These are phyloP conservation scores for Eristalis intricaria DNA, from an alignment of 2,888 invertebrate genomes.

Conservation along the genomic window DNA sequence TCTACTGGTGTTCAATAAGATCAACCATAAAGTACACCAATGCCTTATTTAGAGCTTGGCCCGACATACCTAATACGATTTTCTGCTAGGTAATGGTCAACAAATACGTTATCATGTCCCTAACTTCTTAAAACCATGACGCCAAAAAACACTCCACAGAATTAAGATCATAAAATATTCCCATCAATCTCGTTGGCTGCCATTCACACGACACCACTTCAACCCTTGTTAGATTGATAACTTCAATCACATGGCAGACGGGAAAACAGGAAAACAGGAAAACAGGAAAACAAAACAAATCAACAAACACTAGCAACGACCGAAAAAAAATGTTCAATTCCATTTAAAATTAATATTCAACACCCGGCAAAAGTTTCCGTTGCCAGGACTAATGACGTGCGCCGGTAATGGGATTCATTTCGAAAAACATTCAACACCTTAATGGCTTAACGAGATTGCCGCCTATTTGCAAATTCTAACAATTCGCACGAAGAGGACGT, in stretches of 20 bases:
- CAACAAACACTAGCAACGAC: not conserved
- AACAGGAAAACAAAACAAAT: not conserved
- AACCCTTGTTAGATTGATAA: slow-evolving; percentile 43
- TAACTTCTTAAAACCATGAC: too few species aligned
- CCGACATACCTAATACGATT: too few species aligned
- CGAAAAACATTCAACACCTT: slow-evolving; percentile 62
- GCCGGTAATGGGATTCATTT: slow-evolving; percentile 64
- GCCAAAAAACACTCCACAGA: slow-evolving; percentile 2
- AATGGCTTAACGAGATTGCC: slow-evolving; percentile 62
- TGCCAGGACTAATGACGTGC: not conserved
- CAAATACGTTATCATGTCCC: too few species aligned
- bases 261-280: not conserved
- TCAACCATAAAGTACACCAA: too few species aligned
- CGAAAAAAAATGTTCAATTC: not conserved
- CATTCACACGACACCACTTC: slow-evolving; percentile 24
- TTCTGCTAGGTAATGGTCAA: too few species aligned
- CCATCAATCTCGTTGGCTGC: slow-evolving; percentile 44
- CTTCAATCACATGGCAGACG: slow-evolving; percentile 38
- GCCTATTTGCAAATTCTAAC: slow-evolving; percentile 56
- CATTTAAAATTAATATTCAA: slow-evolving; percentile 60
- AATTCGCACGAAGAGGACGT: slow-evolving; percentile 24
- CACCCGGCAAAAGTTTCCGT: slow-evolving; percentile 1
- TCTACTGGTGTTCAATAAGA: too few species aligned
- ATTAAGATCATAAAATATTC: slow-evolving; percentile 41
- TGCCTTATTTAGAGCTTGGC: too few species aligned